Conservation (phyloP, 2,888 invertebrate genomes). For the Philereme transversata region DNA sequence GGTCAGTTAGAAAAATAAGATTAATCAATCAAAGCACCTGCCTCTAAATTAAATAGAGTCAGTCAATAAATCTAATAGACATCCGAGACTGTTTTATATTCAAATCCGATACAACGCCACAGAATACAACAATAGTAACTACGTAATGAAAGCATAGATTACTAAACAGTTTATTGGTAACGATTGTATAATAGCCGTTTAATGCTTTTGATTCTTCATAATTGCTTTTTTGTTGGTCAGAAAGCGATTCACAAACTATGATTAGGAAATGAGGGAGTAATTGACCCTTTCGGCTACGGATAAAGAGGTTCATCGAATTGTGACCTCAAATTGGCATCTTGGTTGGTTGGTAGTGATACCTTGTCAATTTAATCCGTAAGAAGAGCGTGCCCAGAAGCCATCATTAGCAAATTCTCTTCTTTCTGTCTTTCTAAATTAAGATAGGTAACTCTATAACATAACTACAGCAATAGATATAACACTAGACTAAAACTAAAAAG, state of each 20-base stretch:
- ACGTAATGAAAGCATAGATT: not conserved
- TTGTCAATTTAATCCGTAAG: too few species aligned
- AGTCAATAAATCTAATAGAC: constrained; percentile 13
- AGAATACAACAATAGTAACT: not conserved
- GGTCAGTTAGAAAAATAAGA: constrained; percentile 2
- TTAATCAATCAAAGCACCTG: constrained; percentile 15
- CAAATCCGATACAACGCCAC: constrained; percentile 3
- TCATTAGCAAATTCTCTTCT: too few species aligned
- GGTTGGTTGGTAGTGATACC: too few species aligned
- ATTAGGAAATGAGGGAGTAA: not conserved
- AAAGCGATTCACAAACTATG: not conserved
- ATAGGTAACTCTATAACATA: too few species aligned
- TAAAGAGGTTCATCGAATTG: not conserved
- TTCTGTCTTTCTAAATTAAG: too few species aligned
- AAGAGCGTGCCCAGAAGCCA: too few species aligned
- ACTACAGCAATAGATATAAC: too few species aligned
- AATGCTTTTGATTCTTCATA: not conserved
- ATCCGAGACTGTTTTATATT: constrained; percentile 6
- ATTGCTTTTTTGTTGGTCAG: not conserved
- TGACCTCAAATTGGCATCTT: not conserved
- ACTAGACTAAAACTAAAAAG: too few species aligned
- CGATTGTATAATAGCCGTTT: too few species aligned
- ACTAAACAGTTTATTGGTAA: too few species aligned
- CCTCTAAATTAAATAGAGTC: constrained; percentile 2
- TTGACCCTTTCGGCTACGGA: not conserved